phyloP scores from a whole-genome alignment of 1,140 invertebrate species.

The Drosophila ohnishii region DNA sequence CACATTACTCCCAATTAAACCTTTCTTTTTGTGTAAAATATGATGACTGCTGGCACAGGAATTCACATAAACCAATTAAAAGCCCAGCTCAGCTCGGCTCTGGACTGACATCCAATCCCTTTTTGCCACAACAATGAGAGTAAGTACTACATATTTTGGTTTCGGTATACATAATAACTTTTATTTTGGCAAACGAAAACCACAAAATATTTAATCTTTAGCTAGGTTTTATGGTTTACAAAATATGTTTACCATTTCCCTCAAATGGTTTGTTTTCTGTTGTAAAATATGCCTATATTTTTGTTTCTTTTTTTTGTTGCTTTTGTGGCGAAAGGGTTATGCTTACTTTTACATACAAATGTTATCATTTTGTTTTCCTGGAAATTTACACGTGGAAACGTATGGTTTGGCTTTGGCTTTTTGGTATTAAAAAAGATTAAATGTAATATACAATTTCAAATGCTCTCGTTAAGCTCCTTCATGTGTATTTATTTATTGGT shows the following conservation, averaged over 20 bases:
- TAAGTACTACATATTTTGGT: neutral
- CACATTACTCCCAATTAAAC: neutral
- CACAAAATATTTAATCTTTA: conserved; percentile 67
- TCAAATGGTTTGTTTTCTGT: conserved; percentile 17
- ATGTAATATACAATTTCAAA: conserved; percentile 36
- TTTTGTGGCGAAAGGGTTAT: conserved; percentile 14
- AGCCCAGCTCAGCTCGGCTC: neutral
- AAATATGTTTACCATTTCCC: conserved; percentile 17
- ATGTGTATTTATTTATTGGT: conserved; percentile 12
- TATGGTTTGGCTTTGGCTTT: conserved; percentile 27
- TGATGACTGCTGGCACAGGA: neutral
- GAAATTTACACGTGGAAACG: conserved; percentile 19
- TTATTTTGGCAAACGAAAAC: conserved; percentile 67
- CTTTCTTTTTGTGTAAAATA: no score
- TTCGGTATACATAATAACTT: conserved; percentile 27
- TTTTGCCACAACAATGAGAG: neutral
- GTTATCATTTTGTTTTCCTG: conserved; percentile 24
- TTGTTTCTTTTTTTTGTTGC: neutral
- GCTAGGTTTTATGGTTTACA: conserved; percentile 41
- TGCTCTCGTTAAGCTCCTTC: conserved; percentile 46
- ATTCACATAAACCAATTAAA: neutral
- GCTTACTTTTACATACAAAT: conserved; percentile 22
- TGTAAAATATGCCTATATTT: conserved; percentile 20
- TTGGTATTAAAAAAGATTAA: conserved; percentile 15
- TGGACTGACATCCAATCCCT: neutral